These are phyloP conservation scores for Stegodyphus dumicola DNA, from an alignment of 1,140 invertebrate genomes.

Conservation along the genomic window DNA sequence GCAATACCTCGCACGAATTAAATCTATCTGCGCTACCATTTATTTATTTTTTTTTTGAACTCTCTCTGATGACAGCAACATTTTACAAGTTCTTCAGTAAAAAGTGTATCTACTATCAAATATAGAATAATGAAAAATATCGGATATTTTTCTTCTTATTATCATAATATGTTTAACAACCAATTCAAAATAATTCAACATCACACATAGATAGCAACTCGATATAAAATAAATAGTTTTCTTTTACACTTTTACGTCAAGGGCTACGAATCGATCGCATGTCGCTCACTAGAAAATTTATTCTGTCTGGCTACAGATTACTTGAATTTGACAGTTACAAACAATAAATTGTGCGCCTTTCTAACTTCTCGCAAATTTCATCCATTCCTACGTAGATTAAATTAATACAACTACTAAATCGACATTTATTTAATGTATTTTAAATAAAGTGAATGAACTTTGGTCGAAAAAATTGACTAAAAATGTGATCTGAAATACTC, in stretches of 20 bases:
- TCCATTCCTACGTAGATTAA: no score
- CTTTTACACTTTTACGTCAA: neutral
- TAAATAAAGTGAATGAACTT: no score
- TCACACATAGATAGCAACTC: conserved; percentile 27
- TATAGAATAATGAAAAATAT: conserved; percentile 61
- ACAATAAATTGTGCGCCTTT: no score
- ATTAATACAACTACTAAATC: no score
- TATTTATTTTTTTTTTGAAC: conserved; percentile 14
- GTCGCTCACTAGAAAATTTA: no score
- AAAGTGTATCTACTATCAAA: conserved; percentile 62
- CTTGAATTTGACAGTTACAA: no score
- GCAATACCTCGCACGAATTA: conserved; percentile 31
- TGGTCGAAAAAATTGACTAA: no score
- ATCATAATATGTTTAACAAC: conserved; percentile 53
- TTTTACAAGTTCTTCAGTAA: conserved; percentile 56
- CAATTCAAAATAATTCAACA: conserved; percentile 58
- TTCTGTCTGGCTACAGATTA: no score
- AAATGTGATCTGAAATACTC: no score
- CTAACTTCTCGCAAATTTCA: no score
- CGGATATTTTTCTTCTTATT: conserved; percentile 54
- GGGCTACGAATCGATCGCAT: neutral
- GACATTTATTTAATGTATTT: no score
- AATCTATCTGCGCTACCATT: conserved; percentile 37
- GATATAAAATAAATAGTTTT: conserved; percentile 28
- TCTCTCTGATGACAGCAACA: conserved; percentile 56